Evolutionary conservation across 2,888 invertebrate genomes (phyloP).

Genomic region (Mantis religiosa): DNA sequence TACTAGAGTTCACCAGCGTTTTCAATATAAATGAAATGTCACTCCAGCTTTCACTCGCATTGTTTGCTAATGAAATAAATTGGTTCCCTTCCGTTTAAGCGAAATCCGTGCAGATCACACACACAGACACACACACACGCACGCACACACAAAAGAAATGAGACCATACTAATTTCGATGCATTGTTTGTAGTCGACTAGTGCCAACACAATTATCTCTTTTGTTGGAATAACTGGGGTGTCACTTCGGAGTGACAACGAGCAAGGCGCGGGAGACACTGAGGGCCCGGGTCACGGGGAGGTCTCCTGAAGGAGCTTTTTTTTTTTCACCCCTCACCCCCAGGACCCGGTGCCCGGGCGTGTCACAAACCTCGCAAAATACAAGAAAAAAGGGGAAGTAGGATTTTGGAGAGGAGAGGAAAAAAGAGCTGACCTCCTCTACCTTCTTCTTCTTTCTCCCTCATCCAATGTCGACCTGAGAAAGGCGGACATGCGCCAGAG

Average conservation of each 20-base stretch:
- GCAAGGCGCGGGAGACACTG: neutral
- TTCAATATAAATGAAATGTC: slow-evolving; percentile 14
- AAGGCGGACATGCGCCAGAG: slow-evolving; percentile 16
- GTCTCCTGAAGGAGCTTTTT: neutral
- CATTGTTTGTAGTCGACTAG: neutral
- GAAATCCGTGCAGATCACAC: neutral
- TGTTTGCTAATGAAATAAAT: neutral
- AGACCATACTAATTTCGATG: neutral
- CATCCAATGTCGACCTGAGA: slow-evolving; percentile 19
- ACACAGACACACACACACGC: neutral
- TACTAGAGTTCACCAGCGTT: neutral
- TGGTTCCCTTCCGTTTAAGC: neutral
- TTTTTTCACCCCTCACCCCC: neutral
- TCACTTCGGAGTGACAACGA: neutral
- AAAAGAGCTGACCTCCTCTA: neutral
- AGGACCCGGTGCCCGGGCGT: neutral
- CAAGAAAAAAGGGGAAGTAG: neutral
- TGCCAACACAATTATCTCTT: neutral
- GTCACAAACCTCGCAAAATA: neutral
- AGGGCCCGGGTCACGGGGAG: neutral
- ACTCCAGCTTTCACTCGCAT: neutral
- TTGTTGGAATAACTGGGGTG: neutral
- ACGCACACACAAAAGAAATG: neutral
- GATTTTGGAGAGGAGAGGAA: neutral
- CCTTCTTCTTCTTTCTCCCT: neutral